Evolutionary conservation across 2,797 vertebrate genomes (phyloP).

Genomic region (Fratercula arctica): DNA sequence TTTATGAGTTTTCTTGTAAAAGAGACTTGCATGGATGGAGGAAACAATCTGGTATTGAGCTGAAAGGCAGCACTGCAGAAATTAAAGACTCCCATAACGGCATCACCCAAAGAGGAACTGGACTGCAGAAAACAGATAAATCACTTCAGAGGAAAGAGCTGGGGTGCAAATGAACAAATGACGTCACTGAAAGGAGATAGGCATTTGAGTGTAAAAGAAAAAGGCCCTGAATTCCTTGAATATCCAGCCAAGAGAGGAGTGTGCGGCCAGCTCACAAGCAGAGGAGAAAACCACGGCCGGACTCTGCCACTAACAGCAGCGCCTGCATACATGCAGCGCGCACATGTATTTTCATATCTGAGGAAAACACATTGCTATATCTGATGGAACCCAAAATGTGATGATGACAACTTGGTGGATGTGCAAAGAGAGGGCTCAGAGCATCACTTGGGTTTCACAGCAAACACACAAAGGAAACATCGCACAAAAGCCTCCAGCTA

Average conservation of each 20-base stretch:
- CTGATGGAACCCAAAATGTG: neutral
- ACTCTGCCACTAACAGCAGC: neutral
- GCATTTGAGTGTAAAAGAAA: neutral
- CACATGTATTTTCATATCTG: neutral
- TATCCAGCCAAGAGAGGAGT: neutral
- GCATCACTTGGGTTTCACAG: neutral
- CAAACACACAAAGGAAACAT: neutral
- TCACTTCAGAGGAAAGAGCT: neutral
- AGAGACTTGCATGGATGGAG: neutral
- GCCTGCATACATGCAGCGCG: no score
- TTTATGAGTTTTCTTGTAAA: conserved; percentile 15
- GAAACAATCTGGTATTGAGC: neutral
- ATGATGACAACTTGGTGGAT: neutral
- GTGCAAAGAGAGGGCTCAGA: neutral
- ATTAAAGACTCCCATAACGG: neutral
- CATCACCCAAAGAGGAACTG: neutral
- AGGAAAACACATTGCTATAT: neutral
- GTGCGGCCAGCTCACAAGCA: neutral
- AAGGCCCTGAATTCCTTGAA: neutral
- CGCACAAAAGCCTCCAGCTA: neutral
- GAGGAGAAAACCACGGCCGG: neutral
- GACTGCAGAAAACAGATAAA: neutral
- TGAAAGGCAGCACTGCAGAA: neutral
- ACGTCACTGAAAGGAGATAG: neutral
- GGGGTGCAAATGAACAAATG: neutral